Base-by-base conservation (phyloP, 1,140 invertebrate species). In the Psix sp. region DNA sequence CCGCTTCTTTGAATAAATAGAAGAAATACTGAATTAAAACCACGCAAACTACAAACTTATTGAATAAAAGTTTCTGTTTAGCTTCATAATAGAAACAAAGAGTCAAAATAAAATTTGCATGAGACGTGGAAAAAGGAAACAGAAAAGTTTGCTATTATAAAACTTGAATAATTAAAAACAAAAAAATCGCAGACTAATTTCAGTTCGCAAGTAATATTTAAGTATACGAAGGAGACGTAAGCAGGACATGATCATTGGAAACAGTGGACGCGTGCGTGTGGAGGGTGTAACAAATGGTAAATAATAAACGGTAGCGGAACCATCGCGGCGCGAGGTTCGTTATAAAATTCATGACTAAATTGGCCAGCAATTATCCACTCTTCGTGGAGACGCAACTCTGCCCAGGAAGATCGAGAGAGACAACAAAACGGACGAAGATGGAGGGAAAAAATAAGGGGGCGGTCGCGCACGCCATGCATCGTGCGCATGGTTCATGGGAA, bases 321-420 rank as follows among this genome's bases (percentile, higher is more conserved):
- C 45, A 21, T 35, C n/a, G 21, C 17, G 35, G 48, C 38, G 39
- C 18, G 29, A 52, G 24, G 2, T 43, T 52, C 21, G 40, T 38
- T 65, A 46, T 38, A 65, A 65, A 65, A 65, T 65, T 43, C 31
- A 65, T 65, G 60, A 54, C 11, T 6, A 42, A 65, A 65, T 46
- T 54, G 48, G 18, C 15, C 13, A 29, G 33, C 21, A 45, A 54
- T 65, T 65, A 54, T 65, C 48, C 49, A 45, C 48, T 52, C 45
- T 65, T 54, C 21, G 39, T 31, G 7, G 17, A 31, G 56, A 60
- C 21, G 43, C 33, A 3, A 11, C 3, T 33, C 10, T 3, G 11
- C 3, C n/a, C 11, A 5, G n/a, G n/a, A n/a, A n/a, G n/a, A n/a
- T n/a, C n/a, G n/a, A n/a, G n/a, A n/a, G n/a, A n/a, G n/a, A n/a